phyloP scores from a whole-genome alignment of 2,888 invertebrate species.

The Parnassius glacialis region DNA sequence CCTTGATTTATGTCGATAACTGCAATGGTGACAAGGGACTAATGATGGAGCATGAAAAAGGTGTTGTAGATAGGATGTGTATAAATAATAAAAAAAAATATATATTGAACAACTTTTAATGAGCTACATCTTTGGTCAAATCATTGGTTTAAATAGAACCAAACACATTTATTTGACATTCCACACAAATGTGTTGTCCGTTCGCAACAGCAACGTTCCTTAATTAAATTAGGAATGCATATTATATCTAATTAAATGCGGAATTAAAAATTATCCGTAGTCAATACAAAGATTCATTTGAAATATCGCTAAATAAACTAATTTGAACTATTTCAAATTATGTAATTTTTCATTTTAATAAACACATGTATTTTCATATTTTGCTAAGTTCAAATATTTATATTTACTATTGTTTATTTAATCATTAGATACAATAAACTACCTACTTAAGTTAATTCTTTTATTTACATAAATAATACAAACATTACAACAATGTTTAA shows the following conservation, averaged over 20 bases:
- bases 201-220: constrained; percentile 42
- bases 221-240: constrained; percentile 56
- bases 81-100: constrained; percentile 44
- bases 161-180: constrained; percentile 50
- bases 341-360: constrained; percentile 37
- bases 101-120: constrained; percentile 75
- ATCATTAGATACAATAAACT: constrained; percentile 52
- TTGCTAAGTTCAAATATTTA: constrained; percentile 53
- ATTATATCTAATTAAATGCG: constrained; percentile 60
- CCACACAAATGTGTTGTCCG: constrained; percentile 40
- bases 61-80: background rate
- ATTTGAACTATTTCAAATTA: constrained; percentile 63
- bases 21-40: too few relatives aligned
- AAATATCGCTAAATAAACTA: constrained; percentile 56
- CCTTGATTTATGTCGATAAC: too few relatives aligned
- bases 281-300: constrained; percentile 42
- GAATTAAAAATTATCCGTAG: constrained; percentile 40
- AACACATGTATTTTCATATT: constrained; percentile 54
- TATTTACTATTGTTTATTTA: constrained; percentile 44
- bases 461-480: constrained; percentile 78
- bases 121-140: constrained; percentile 84
- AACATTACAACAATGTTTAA: constrained; percentile 70
- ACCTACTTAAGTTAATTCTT: constrained; percentile 55
- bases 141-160: constrained; percentile 81
- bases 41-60: constrained; percentile 19